Base-by-base conservation (phyloP, 2,113 vertebrate species). In the Phocoena phocoena region DNA sequence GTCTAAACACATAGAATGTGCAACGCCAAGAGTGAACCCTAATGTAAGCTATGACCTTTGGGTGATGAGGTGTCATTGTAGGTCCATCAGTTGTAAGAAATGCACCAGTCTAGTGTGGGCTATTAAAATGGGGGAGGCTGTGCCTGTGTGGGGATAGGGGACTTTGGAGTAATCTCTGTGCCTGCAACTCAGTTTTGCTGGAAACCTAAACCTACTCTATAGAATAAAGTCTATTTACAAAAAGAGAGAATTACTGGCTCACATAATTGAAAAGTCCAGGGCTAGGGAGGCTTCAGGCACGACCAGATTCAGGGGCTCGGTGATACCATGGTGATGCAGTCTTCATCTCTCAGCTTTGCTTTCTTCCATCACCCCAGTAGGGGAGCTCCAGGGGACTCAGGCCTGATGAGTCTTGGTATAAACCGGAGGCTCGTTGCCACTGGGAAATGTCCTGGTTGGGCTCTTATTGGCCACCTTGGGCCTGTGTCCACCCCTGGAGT, bases 301-400 rank as follows among this genome's bases (percentile, higher is more conserved):
- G 5, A 79, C 65, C 81, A 31, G 50, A 33, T 88, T 71, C 76
- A 90, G 76, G 63, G 31, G 55, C 50, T 91, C 26, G 2, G 25
- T 17, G 18, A 31, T 18, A 4, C 41, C 26, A 2, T 4, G 2
- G 31, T 6, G 1, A 13, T 44, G 13, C 28, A 26, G 1, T 53
- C 80, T 58, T 96, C 47, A n/a, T 53, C 18, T 63, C 58, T 96
- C 47, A 73, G 31, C 23, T 41, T 62, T 73, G 47, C 58, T 70
- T 83, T 67, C 33, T 83, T 71, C 31, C n/a, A 28, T 80, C 38
- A 38, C 26, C 17, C 17, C 1, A 15, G 12, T 41, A 62, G 65
- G 25, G 60, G 60, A 50, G 23, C 38, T 47, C 38, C 23, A 28
- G 81, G 60, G 47, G 47, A 60, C 31, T 38, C n/a, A 50, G 18